Conservation (phyloP, 2,113 vertebrate species). For the Uropsilus gracilis region DNA sequence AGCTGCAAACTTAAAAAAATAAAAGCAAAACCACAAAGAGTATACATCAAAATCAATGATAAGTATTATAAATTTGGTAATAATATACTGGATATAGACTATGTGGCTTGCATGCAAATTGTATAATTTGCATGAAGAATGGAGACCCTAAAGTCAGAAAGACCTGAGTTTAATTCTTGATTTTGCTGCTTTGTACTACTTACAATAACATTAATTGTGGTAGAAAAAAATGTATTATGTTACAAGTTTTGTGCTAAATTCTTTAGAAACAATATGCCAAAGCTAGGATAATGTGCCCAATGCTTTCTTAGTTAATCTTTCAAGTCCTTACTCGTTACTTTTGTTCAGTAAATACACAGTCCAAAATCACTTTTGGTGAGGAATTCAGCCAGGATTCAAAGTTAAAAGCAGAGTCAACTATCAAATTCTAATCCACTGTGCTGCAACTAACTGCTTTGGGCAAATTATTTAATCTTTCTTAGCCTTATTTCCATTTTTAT, state of each 20-base stretch:
- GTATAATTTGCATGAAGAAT: not conserved
- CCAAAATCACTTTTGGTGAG: not conserved
- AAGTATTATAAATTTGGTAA: not conserved
- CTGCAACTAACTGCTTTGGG: not conserved
- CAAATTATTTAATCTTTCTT: not conserved
- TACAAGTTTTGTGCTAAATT: not conserved
- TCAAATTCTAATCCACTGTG: not conserved
- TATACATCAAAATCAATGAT: not conserved
- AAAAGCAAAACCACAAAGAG: not conserved
- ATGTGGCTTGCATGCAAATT: not conserved
- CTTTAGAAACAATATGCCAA: not conserved
- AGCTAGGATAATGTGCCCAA: too few species aligned
- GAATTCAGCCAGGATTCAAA: not conserved
- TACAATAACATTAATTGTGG: not conserved
- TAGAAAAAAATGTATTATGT: not conserved
- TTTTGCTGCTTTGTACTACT: not conserved
- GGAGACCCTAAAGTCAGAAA: not conserved
- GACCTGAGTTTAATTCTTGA: not conserved
- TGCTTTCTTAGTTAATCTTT: not conserved
- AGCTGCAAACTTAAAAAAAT: not conserved
- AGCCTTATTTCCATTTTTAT: not conserved
- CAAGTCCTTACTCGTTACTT: conserved; percentile 7
- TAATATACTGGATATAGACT: not conserved
- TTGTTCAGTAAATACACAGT: not conserved
- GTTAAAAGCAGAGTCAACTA: not conserved